phyloP scores from a whole-genome alignment of 2,888 invertebrate genomes.

The Eumerus sabulonum region DNA sequence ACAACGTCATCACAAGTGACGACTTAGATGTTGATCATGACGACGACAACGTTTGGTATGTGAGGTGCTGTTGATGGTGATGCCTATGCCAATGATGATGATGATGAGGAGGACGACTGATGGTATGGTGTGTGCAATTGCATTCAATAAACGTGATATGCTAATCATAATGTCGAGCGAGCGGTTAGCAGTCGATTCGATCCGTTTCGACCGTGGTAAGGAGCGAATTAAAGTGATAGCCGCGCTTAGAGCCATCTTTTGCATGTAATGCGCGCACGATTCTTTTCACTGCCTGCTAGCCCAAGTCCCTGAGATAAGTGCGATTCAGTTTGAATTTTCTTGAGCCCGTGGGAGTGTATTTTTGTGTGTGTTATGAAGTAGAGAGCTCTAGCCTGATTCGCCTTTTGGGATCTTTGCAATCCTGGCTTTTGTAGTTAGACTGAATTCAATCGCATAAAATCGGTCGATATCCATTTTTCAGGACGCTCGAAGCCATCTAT shows the following conservation, averaged over 20 bases:
- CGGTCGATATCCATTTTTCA: conserved; percentile 25
- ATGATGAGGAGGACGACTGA: no score
- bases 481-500: not conserved
- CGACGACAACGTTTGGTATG: no score
- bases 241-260: conserved; percentile 38
- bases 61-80: no score
- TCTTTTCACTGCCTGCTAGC: conserved; percentile 1
- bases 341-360: conserved; percentile 18
- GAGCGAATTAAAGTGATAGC: conserved; percentile 63
- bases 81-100: no score
- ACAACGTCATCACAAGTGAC: not conserved
- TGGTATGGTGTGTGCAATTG: conserved; percentile 38
- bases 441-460: conserved; percentile 33
- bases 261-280: conserved; percentile 61
- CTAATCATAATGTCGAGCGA: conserved; percentile 76
- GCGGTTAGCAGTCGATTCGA: no score
- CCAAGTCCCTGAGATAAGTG: conserved; percentile 25
- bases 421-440: no score
- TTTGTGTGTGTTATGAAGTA: no score
- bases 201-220: conserved; percentile 3
- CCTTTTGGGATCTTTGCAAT: no score
- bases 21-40: no score
- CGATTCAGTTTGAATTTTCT: conserved; percentile 31
- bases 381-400: no score
- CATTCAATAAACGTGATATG: conserved; percentile 75